Percentiles rank a stretch among this genome's conserved stretches.
phyloP scores from a whole-genome alignment of 1,140 invertebrate species.

The Anthonomus grandis region DNA sequence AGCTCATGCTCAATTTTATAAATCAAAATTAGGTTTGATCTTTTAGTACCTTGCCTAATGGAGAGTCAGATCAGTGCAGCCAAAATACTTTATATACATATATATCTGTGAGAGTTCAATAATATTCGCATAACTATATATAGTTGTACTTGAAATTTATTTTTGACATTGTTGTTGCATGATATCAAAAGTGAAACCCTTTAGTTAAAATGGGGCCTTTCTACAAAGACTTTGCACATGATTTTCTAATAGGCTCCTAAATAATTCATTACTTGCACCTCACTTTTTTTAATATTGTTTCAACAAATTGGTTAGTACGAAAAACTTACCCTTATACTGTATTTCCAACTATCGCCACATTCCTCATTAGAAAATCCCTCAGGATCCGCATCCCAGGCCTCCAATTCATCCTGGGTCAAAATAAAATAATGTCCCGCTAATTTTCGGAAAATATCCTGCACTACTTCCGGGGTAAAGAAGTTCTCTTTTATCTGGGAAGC shows the following conservation, averaged over 20 bases:
- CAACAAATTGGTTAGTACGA: not conserved
- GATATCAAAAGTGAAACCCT: no score
- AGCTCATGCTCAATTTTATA: no score
- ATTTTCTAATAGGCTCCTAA: not conserved
- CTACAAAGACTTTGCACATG: no score
- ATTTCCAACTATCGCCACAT: slow-evolving; percentile 88
- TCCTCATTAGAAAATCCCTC: slow-evolving; percentile 87
- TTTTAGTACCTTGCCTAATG: no score
- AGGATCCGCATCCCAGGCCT: slow-evolving; percentile 86
- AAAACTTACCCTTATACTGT: slow-evolving; percentile 71
- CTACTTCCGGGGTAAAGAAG: slow-evolving; percentile 68
- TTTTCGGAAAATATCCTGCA: slow-evolving; percentile 77
- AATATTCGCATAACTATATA: no score
- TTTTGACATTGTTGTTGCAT: no score
- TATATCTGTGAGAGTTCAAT: no score
- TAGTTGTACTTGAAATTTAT: no score
- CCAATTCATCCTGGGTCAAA: slow-evolving; percentile 77
- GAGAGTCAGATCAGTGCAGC: no score
- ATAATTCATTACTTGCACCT: not conserved
- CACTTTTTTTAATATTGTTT: not conserved
- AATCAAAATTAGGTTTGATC: no score
- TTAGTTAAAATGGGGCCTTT: no score
- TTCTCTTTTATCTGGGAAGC: slow-evolving; percentile 66
- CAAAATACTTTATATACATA: no score
- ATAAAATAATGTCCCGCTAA: slow-evolving; percentile 87